Conservation (phyloP, 1,140 invertebrate species). For the Lordiphosa mommai region DNA sequence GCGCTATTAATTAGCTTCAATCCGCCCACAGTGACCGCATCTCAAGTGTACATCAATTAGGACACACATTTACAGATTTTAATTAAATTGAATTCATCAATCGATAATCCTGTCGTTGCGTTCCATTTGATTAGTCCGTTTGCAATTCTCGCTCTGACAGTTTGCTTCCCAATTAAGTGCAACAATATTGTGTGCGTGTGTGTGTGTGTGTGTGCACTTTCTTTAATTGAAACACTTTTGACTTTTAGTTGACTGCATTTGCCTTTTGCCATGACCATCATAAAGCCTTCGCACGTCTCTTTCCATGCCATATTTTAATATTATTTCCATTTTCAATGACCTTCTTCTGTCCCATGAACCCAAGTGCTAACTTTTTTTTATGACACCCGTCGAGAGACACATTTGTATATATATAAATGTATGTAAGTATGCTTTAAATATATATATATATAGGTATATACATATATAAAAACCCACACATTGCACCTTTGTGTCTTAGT, state of each 20-base stretch:
- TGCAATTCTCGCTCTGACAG: conserved; percentile 1
- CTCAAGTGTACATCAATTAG: conserved; percentile 61
- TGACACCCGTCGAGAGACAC: conserved; percentile 40
- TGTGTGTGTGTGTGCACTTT: conserved; percentile 48
- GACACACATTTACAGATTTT: conserved; percentile 51
- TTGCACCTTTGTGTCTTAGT: conserved; percentile 37
- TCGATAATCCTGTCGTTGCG: conserved; percentile 29
- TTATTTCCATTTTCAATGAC: neutral
- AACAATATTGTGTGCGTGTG: conserved; percentile 12
- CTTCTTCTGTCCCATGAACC: conserved; percentile 15
- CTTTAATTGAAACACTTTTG: conserved; percentile 55
- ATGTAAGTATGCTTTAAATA: too few species aligned
- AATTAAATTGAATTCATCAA: conserved; percentile 53
- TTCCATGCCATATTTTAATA: conserved; percentile 1
- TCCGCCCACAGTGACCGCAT: conserved; percentile 19
- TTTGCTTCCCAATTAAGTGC: conserved; percentile 28
- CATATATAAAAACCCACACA: neutral
- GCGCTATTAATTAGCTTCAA: conserved; percentile 42
- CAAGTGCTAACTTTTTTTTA: conserved; percentile 60
- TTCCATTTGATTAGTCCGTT: conserved; percentile 27
- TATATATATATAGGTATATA: too few species aligned
- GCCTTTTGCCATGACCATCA: neutral
- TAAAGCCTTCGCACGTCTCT: neutral
- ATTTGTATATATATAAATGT: neutral
- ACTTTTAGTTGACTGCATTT: conserved; percentile 18